Base-by-base conservation (phyloP, 2,797 vertebrate species). In the Hoplostethus atlanticus region DNA sequence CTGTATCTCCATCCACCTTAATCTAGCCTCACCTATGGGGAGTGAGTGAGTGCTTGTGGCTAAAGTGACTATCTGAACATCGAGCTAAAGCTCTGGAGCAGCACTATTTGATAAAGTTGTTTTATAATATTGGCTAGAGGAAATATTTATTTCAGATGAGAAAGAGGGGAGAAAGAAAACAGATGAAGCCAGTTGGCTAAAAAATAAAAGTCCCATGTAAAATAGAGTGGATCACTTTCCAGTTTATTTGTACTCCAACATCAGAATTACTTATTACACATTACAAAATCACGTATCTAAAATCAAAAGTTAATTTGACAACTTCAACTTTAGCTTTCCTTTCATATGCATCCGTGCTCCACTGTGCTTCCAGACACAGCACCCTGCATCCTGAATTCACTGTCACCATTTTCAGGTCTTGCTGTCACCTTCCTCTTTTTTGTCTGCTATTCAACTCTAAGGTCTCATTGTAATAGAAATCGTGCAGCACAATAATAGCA, bases 391-490 rank as follows among this genome's bases (percentile, higher is more conserved):
- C 21, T 64, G 54, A 71, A 71, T 73, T 59, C 53, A 30, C 52
- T 12, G 36, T 17, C 17, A 8, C 47, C 50, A 15, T 80, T 78
- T 21, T 68, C 42, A n/a, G 47, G 7, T 51, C 15, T 36, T 6
- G 44, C 42, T 48, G 64, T 44, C 47, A 40, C 21, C 6, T 21
- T 75, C 46, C 40, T 34, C 56, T 64, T 72, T 25, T 58, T 52
- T 47, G 53, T 68, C 71, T 67, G 67, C 70, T 78, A 51, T 84
- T 81, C 17, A 67, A 2, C 68, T 67, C 52, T 34, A 15, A n/a
- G 56, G 60, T 66, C 53, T 79, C 71, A 76, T 80, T 80, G 57
- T 78, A 40, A 53, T 38, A 52, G 76, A 72, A 74, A 71, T 52
- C n/a, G 68, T 66, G 59, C 36, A 9, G 48, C 52, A 73, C 75